Evolutionary conservation across 1,140 invertebrate species (phyloP).

Genomic region (Prorops nasuta): DNA sequence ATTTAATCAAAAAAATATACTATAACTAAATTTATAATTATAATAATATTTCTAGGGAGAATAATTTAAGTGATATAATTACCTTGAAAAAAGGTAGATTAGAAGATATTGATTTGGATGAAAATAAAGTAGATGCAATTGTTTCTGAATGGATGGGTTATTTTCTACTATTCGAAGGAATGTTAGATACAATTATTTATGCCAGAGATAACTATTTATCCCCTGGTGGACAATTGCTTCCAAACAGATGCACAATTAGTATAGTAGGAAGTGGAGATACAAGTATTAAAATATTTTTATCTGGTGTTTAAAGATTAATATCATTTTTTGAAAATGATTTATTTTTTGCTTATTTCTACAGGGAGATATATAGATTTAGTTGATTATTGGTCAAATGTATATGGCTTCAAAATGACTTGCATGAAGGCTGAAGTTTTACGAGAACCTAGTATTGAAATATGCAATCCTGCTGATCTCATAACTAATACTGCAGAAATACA

Average conservation of each 20-base stretch:
- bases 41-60: slow-evolving; percentile 60
- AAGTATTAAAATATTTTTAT: slow-evolving; percentile 57
- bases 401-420: slow-evolving; percentile 95
- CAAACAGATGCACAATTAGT: slow-evolving; percentile 87
- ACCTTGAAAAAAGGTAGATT: slow-evolving; percentile 82
- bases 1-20: too few relatives aligned
- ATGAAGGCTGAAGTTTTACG: slow-evolving; percentile 86
- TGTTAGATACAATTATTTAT: slow-evolving; percentile 89
- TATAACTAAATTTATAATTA: slow-evolving; percentile 9
- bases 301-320: not conserved
- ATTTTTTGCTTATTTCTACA: slow-evolving; percentile 38
- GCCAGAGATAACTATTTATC: slow-evolving; percentile 92
- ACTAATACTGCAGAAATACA: slow-evolving; percentile 69
- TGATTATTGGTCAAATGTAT: slow-evolving; percentile 93
- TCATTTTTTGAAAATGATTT: not conserved
- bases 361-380: slow-evolving; percentile 72
- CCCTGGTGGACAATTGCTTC: slow-evolving; percentile 76
- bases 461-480: slow-evolving; percentile 73
- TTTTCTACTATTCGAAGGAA: slow-evolving; percentile 96
- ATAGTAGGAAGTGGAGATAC: slow-evolving; percentile 86
- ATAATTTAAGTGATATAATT: slow-evolving; percentile 72
- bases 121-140: slow-evolving; percentile 90
- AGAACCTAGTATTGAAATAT: slow-evolving; percentile 87
- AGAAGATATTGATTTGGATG: slow-evolving; percentile 81
- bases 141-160: slow-evolving; percentile 99